Percentiles rank a stretch among this genome's conserved stretches.
phyloP scores from a whole-genome alignment of 1,140 invertebrate genomes.

The Tetragonula clypearis region DNA sequence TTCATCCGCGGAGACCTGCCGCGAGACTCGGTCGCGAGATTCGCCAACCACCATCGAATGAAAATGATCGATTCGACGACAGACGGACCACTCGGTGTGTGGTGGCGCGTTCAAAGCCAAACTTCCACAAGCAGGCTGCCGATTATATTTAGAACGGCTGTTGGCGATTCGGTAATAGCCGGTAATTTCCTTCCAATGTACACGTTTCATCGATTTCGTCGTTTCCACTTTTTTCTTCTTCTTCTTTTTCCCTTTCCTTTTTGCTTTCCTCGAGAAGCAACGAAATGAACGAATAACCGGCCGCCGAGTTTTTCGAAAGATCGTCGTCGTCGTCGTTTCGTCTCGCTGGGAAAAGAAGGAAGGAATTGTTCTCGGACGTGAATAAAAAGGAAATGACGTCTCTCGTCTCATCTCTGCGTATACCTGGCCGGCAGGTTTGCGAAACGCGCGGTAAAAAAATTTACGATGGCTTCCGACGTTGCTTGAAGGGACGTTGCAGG shows the following conservation, averaged over 20 bases:
- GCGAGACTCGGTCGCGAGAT: slow-evolving; percentile 26
- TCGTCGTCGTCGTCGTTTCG: neutral
- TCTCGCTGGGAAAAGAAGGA: neutral
- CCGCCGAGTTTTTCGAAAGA: neutral
- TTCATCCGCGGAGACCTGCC: slow-evolving; percentile 27
- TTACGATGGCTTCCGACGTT: slow-evolving; percentile 13
- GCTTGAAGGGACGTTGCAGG: slow-evolving; percentile 8
- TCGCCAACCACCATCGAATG: slow-evolving; percentile 45
- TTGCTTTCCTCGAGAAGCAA: too few species aligned
- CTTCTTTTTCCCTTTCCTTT: too few species aligned
- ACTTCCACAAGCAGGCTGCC: slow-evolving; percentile 6
- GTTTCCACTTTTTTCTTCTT: too few species aligned
- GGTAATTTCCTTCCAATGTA: too few species aligned
- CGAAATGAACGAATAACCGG: too few species aligned
- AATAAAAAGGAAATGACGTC: neutral
- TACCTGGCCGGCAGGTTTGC: slow-evolving; percentile 24
- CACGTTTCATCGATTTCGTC: too few species aligned
- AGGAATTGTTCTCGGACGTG: neutral
- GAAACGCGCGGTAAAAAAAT: slow-evolving; percentile 37
- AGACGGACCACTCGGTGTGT: slow-evolving; percentile 52
- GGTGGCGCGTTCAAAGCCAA: slow-evolving; percentile 61
- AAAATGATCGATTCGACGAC: slow-evolving; percentile 74
- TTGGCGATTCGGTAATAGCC: neutral
- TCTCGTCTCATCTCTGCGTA: neutral
- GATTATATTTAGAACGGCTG: slow-evolving; percentile 61